Percentiles rank a stretch among this genome's conserved stretches.
Evolutionary conservation across 1,140 invertebrate genomes (phyloP).

Genomic region (Diorhabda sublineata): DNA sequence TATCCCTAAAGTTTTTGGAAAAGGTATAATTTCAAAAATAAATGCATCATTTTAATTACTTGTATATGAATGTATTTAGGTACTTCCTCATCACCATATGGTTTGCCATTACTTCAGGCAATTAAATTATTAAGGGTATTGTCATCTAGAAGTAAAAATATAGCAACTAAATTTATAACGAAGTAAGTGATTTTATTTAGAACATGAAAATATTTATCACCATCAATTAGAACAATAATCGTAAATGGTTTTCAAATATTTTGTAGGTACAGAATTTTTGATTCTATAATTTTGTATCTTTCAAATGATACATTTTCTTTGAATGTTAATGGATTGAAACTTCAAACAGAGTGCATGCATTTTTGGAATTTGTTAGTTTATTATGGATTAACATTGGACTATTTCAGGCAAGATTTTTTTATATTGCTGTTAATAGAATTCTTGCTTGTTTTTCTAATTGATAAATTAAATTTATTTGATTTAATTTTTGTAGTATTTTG

Average conservation of each 20-base stretch:
- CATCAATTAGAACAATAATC: too few species aligned
- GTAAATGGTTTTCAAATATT: constrained; percentile 3
- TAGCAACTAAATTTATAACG: constrained; percentile 39
- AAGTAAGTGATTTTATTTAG: constrained; percentile 26
- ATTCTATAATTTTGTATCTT: constrained; percentile 50
- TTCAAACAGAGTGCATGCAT: constrained; percentile 58
- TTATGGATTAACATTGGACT: constrained; percentile 47
- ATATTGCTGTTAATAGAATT: neutral
- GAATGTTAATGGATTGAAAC: constrained; percentile 50
- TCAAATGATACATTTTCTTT: constrained; percentile 47
- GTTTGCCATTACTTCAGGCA: constrained; percentile 49
- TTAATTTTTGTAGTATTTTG: constrained; percentile 36
- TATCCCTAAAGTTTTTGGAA: constrained; percentile 47
- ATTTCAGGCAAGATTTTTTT: constrained; percentile 34
- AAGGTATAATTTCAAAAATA: constrained; percentile 13
- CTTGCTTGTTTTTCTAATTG: too few species aligned
- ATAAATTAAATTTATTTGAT: neutral
- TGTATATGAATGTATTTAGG: constrained; percentile 1
- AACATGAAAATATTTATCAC: too few species aligned
- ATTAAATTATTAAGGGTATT: constrained; percentile 54
- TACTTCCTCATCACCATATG: constrained; percentile 29
- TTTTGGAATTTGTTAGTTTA: constrained; percentile 49
- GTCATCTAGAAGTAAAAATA: constrained; percentile 47
- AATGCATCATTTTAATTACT: neutral
- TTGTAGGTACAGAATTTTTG: constrained; percentile 50